Base-by-base conservation (phyloP, 2,888 invertebrate genomes). In the Empis livida region DNA sequence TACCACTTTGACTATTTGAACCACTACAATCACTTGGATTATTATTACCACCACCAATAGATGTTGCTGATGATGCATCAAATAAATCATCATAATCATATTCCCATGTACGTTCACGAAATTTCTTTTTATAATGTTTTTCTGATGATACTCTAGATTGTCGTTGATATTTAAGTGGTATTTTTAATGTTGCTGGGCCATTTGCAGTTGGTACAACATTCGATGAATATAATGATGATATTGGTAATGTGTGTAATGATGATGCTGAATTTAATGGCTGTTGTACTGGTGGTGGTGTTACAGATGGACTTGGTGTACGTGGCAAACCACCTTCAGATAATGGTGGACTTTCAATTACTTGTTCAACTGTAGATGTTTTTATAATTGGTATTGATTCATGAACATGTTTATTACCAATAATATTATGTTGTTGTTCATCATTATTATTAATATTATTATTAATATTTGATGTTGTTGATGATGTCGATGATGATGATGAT, bases 121-220 rank as follows among this genome's bases (percentile, higher is more conserved):
- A 84, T 61, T 87, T 86, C 73, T 88, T 89, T 71, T 89, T 88
- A 68, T 86, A 88, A 70, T 85, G 85, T 55, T 77, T 76, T 57
- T 79, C 78, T 1, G 73, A 70, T 59, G 67, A 51, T 57, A 57
- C 55, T 51, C 65, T 68, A 3, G 68, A 68, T 54, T 77, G 75
- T 32, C 79, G 70, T 57, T 79, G 79, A 61, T 79, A 79, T 57
- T 78, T 77, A 10, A 76, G 60, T 6, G 79, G 77, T 61, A 68
- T 74, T 61, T 58, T 75, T 54, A 58, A 70, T 63, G 44, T 71
- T 61, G 39, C 57, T 57, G 43, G 54, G 50, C 47, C 42, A 67
- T 56, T 37, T 27, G 45, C 47, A 2, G 49, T 15, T n/a, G 48
- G 15, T 14, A 47, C 31, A 15, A 39, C 17, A 14, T 40, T 35